phyloP scores from a whole-genome alignment of 2,797 vertebrate genomes.

The Xyrichtys novacula region DNA sequence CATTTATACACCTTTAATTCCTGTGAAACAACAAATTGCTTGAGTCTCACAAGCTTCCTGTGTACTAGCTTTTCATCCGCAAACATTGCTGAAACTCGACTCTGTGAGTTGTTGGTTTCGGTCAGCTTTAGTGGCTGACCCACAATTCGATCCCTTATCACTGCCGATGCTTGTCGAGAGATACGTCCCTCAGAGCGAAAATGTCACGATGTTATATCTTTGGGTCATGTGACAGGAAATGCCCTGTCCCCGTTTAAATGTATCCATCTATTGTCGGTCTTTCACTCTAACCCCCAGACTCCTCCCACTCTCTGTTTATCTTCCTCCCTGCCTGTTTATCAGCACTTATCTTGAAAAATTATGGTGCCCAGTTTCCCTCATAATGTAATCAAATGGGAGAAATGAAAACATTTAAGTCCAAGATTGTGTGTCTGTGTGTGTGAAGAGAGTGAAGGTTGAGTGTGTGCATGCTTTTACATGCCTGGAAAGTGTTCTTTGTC shows the following conservation, averaged over 20 bases:
- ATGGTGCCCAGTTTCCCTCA: constrained; percentile 7
- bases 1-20: neutral
- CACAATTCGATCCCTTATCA: neutral
- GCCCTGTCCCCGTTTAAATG: constrained; percentile 8
- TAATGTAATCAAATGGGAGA: constrained; percentile 58
- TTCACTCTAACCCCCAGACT: too few relatives aligned
- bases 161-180: constrained; percentile 1
- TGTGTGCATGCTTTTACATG: too few relatives aligned
- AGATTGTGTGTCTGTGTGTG: constrained; percentile 6
- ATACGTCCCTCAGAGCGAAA: constrained; percentile 5
- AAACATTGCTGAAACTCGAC: constrained; percentile 1
- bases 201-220: constrained; percentile 38
- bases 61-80: too few relatives aligned
- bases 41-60: too few relatives aligned
- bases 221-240: constrained; percentile 49
- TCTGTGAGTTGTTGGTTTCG: neutral
- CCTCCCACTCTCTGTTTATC: constrained; percentile 16
- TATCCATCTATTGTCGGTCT: too few relatives aligned
- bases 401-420: constrained; percentile 57
- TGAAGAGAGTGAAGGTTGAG: constrained; percentile 1
- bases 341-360: constrained; percentile 15
- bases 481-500: constrained; percentile 16
- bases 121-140: neutral
- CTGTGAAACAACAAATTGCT: neutral
- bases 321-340: constrained; percentile 26